Percentiles rank a stretch among this genome's conserved stretches.
These are phyloP conservation scores for Rhyacophila brunnea DNA, from an alignment of 1,140 invertebrate genomes.

Conservation along the genomic window DNA sequence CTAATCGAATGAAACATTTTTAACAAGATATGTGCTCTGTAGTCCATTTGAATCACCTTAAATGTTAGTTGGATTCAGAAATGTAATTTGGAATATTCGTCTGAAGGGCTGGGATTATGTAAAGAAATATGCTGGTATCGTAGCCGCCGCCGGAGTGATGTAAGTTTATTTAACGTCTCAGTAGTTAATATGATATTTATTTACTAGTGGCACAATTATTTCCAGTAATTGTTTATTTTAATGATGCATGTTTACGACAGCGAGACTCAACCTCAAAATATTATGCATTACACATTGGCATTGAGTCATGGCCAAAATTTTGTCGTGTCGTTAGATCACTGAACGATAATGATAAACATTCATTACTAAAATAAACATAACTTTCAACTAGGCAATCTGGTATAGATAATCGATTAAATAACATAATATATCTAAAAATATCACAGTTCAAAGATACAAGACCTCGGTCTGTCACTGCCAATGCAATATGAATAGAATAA, in stretches of 20 bases:
- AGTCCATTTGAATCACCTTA: neutral
- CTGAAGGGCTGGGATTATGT: conserved; percentile 23
- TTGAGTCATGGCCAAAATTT: neutral
- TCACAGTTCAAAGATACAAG: too few species aligned
- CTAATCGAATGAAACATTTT: too few species aligned
- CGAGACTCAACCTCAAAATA: neutral
- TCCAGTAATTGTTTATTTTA: neutral
- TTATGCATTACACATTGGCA: neutral
- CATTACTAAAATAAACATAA: too few species aligned
- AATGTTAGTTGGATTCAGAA: conserved; percentile 19
- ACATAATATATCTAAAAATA: too few species aligned
- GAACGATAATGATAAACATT: neutral
- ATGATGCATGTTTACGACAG: neutral
- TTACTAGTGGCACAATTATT: neutral
- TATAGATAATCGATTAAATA: too few species aligned
- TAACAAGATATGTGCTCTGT: neutral
- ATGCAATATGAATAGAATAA: too few species aligned
- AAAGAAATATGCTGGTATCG: conserved; percentile 23
- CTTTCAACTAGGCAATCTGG: too few species aligned
- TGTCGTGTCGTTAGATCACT: neutral
- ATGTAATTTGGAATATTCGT: conserved; percentile 25
- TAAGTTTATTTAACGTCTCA: conserved; percentile 6
- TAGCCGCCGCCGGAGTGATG: conserved; percentile 14
- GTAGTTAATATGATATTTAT: too few species aligned
- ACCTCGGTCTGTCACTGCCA: too few species aligned